These are phyloP conservation scores for Ichneumon xanthorius DNA, from an alignment of 2,888 invertebrate genomes.

Conservation along the genomic window DNA sequence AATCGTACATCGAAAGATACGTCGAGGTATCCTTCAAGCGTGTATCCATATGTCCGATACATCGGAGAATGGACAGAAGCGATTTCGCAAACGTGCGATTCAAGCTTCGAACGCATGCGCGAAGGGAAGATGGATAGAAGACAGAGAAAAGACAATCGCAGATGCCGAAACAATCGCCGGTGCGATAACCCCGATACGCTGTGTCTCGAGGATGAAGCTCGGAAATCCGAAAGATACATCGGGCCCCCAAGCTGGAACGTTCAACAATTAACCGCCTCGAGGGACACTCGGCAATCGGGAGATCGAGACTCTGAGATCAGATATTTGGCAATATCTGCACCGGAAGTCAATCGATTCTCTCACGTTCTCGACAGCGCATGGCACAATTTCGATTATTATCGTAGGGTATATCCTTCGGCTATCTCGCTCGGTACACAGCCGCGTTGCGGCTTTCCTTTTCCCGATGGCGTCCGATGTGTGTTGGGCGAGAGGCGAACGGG, in stretches of 20 bases:
- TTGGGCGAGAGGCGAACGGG: conserved; percentile 10
- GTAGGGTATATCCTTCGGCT: conserved; percentile 6
- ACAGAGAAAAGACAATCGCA: conserved; percentile 67
- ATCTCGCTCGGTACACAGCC: neutral
- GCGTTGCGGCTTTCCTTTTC: conserved; percentile 44
- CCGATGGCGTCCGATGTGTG: conserved; percentile 13
- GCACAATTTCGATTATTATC: conserved; percentile 61
- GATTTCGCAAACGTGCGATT: conserved; percentile 51
- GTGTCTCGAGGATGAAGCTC: conserved; percentile 55
- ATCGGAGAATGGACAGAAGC: conserved; percentile 1
- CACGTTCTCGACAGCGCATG: conserved; percentile 2
- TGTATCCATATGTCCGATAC: neutral
- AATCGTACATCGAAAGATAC: neutral
- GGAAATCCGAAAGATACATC: neutral
- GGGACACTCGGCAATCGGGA: conserved; percentile 12
- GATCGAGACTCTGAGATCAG: conserved; percentile 24
- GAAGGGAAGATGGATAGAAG: conserved; percentile 10
- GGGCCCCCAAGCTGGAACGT: neutral
- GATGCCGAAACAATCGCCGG: conserved; percentile 77
- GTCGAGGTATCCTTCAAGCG: neutral
- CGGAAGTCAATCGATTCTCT: conserved; percentile 59
- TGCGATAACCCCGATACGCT: conserved; percentile 74
- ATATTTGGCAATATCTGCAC: conserved; percentile 55
- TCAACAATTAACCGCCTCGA: conserved; percentile 17
- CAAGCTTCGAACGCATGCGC: neutral